Evolutionary conservation across 2,888 invertebrate species (phyloP).

Genomic region (Syrphus vitripennis): DNA sequence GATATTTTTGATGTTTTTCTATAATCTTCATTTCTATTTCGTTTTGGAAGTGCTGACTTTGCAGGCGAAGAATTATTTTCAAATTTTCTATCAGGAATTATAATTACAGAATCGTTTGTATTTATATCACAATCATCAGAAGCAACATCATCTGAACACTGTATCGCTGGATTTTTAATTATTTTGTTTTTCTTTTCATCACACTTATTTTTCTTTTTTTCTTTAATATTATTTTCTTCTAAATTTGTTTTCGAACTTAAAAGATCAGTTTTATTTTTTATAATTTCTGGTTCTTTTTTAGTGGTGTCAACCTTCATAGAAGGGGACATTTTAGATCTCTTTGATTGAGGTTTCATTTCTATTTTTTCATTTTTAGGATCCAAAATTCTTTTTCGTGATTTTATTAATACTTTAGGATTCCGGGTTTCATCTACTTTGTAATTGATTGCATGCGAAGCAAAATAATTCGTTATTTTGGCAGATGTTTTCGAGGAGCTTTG

Average conservation of each 20-base stretch:
- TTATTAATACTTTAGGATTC: background rate
- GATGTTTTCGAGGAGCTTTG: background rate
- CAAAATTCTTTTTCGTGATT: constrained; percentile 18
- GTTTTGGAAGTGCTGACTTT: constrained; percentile 32
- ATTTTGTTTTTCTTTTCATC: background rate
- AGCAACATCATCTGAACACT: background rate
- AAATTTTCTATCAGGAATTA: background rate
- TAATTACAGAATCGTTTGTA: background rate
- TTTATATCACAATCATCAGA: constrained; percentile 5
- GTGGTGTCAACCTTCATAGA: background rate
- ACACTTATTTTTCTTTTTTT: background rate
- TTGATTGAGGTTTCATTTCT: background rate
- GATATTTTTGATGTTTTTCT: background rate
- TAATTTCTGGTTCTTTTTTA: background rate
- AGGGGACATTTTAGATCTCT: background rate
- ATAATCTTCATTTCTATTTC: constrained; percentile 37
- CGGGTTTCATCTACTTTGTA: background rate
- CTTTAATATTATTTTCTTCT: background rate
- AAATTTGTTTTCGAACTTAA: background rate
- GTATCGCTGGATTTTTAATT: background rate
- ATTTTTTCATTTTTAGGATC: background rate
- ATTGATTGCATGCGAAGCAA: background rate
- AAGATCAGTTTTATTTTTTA: background rate
- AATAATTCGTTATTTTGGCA: constrained; percentile 41
- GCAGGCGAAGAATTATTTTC: background rate